Conservation (phyloP, 2,888 invertebrate species). For the Drosophila prolongata region DNA sequence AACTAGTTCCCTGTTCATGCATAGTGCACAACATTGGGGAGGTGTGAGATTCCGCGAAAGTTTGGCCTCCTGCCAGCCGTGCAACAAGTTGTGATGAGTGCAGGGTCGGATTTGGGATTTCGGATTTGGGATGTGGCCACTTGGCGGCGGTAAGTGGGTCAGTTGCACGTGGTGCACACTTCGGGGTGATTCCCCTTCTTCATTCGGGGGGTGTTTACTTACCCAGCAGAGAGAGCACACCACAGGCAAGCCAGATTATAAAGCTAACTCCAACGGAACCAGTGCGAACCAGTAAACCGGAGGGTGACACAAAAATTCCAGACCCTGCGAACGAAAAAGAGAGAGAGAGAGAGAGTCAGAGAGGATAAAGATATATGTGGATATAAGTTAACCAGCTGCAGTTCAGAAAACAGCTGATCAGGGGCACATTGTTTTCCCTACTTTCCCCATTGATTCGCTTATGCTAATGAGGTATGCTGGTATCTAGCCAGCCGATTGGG, state of each 20-base stretch:
- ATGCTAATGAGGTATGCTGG: conserved; percentile 19
- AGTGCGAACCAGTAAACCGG: conserved; percentile 95
- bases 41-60: conserved; percentile 4
- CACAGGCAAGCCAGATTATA: conserved; percentile 97
- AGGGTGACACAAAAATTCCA: conserved; percentile 99
- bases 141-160: conserved; percentile 22
- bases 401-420: conserved; percentile 30
- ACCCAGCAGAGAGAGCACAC: conserved; percentile 95
- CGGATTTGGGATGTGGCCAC: conserved; percentile 11
- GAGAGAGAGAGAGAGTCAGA: no score
- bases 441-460: conserved; percentile 12
- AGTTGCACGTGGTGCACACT: conserved; percentile 16
- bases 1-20: conserved; percentile 1
- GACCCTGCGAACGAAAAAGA: conserved; percentile 88
- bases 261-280: conserved; percentile 98
- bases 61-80: conserved; percentile 41
- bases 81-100: conserved; percentile 45
- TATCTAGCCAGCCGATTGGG: conserved; percentile 5
- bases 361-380: background rate
- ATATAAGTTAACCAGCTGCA: conserved; percentile 15
- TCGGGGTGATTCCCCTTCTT: background rate
- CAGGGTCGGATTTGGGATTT: conserved; percentile 1
- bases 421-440: conserved; percentile 8
- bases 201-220: conserved; percentile 82
- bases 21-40: background rate